A percentile compares a stretch with the other conserved stretches of the same genome.
These are phyloP conservation scores for Eulemur rubriventer DNA, from an alignment of 2,797 vertebrate species.

Conservation along the genomic window DNA sequence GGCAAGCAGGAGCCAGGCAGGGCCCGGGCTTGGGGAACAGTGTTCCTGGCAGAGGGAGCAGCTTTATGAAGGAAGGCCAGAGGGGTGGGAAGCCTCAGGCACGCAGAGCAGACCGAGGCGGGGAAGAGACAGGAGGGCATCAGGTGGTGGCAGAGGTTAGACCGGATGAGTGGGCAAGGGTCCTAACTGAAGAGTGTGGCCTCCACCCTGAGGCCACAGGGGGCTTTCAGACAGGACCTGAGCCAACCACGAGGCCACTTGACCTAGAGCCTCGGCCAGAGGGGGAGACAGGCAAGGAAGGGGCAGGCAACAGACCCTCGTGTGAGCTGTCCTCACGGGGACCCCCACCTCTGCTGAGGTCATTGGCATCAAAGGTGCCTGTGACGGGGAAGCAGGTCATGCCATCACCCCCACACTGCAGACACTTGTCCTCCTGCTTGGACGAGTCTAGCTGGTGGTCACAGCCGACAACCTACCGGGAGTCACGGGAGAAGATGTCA, in stretches of 20 bases:
- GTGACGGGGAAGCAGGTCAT: constrained; percentile 90
- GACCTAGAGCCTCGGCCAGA: background rate
- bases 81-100: accelerated
- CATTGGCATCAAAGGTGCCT: constrained; percentile 88
- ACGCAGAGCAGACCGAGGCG: background rate
- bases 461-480: constrained; percentile 92
- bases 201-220: background rate
- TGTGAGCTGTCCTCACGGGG: too few species aligned
- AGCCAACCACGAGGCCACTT: too few species aligned
- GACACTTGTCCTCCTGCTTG: constrained; percentile 94
- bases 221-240: background rate
- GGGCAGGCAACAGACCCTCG: background rate
- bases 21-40: background rate
- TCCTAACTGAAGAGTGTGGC: background rate
- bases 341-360: constrained; percentile 91
- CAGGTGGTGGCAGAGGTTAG: accelerated
- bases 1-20: background rate
- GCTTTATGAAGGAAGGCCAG: background rate
- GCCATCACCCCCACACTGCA: constrained; percentile 95
- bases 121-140: too few species aligned
- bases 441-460: constrained; percentile 93
- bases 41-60: background rate
- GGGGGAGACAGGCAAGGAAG: background rate
- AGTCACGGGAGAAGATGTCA: background rate
- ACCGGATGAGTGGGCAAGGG: accelerated